Evolutionary conservation across 2,888 invertebrate genomes (phyloP).

Genomic region (Dermolepida albohirtum): DNA sequence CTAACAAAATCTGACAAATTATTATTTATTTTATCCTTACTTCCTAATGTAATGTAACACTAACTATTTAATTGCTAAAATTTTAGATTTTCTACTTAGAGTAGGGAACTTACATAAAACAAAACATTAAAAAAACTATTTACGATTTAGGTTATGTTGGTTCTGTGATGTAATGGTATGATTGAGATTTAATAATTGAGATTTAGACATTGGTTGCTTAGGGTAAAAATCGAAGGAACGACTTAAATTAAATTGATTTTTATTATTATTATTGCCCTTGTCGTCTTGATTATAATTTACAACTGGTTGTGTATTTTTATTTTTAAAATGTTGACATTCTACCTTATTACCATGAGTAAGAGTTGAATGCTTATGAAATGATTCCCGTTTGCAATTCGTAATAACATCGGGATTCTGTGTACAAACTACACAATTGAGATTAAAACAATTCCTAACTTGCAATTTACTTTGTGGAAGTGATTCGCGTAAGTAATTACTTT

Average conservation of each 20-base stretch:
- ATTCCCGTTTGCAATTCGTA: background rate
- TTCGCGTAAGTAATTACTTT: too few relatives aligned
- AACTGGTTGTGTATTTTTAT: background rate
- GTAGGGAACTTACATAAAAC: too few relatives aligned
- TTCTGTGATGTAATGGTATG: slow-evolving; percentile 34
- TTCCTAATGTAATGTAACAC: too few relatives aligned
- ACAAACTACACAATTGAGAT: too few relatives aligned
- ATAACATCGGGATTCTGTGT: background rate
- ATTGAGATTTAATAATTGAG: slow-evolving; percentile 17
- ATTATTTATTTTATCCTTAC: too few relatives aligned
- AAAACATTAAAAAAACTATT: background rate
- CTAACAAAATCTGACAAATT: too few relatives aligned
- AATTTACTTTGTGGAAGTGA: too few relatives aligned
- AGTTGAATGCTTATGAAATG: background rate
- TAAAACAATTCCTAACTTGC: too few relatives aligned
- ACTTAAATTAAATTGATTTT: slow-evolving; percentile 2
- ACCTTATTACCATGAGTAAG: background rate
- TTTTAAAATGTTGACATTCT: background rate
- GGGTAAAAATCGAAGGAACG: slow-evolving; percentile 9
- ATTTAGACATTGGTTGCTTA: background rate
- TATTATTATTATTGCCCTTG: slow-evolving; percentile 1
- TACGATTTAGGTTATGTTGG: slow-evolving; percentile 1
- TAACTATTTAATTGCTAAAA: too few relatives aligned
- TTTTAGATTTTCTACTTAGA: too few relatives aligned
- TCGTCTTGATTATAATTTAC: background rate